Percentiles rank a stretch among this genome's conserved stretches.
Conservation (phyloP, 2,888 invertebrate species). For the Beris morrisii region DNA sequence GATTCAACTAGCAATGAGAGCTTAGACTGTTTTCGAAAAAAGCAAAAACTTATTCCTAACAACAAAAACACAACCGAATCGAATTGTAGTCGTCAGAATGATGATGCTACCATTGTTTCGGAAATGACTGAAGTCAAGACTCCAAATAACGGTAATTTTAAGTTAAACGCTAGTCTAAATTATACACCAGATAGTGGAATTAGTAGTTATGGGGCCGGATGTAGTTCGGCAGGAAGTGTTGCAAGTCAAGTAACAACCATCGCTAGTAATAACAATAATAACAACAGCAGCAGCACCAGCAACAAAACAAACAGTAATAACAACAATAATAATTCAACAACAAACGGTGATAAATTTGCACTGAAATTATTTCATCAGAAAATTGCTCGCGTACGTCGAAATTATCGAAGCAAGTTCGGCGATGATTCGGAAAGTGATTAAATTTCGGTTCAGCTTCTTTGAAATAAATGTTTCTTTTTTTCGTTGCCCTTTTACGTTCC, state of each 20-base stretch:
- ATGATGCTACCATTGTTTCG: not conserved
- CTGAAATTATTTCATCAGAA: slow-evolving; percentile 56
- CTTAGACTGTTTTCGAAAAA: slow-evolving; percentile 39
- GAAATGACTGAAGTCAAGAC: slow-evolving; percentile 32
- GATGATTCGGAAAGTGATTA: slow-evolving; percentile 67
- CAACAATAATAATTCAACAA: slow-evolving; percentile 24
- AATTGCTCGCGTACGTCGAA: slow-evolving; percentile 64
- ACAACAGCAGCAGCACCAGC: slow-evolving; percentile 24
- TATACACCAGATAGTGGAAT: slow-evolving; percentile 49
- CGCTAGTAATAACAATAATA: slow-evolving; percentile 18
- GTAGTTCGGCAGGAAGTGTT: slow-evolving; percentile 38
- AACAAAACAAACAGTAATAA: slow-evolving; percentile 30
- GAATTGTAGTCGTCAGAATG: slow-evolving; percentile 2
- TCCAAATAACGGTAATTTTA: slow-evolving; percentile 31
- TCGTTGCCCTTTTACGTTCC: not conserved
- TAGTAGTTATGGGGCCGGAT: slow-evolving; percentile 37
- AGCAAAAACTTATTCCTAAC: slow-evolving; percentile 36
- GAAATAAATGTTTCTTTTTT: not conserved
- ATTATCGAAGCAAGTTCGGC: slow-evolving; percentile 64
- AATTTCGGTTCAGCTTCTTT: slow-evolving; percentile 29
- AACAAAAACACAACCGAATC: slow-evolving; percentile 14
- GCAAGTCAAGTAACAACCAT: slow-evolving; percentile 18
- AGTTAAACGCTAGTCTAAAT: slow-evolving; percentile 13
- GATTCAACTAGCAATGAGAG: slow-evolving; percentile 40
- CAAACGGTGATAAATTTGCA: slow-evolving; percentile 41